A percentile compares a stretch with the other conserved stretches of the same genome.
Conservation (phyloP, 2,113 vertebrate species). For the Amia ocellicauda region DNA sequence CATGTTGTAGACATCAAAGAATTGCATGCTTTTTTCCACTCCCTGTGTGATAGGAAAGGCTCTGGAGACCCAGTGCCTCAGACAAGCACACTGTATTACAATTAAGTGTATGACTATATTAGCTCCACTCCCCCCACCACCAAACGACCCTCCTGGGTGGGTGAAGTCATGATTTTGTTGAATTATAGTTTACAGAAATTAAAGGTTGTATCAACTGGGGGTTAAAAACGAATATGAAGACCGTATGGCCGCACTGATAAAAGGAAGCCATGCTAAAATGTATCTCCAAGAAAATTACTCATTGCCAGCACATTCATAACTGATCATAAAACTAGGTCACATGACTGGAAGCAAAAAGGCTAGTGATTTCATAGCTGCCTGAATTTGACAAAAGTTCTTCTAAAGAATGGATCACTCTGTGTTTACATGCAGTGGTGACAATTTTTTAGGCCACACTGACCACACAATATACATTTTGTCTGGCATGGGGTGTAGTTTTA, state of each 20-base stretch:
- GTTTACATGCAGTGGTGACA: no score
- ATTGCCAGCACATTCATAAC: conserved; percentile 22
- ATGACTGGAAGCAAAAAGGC: conserved; percentile 1
- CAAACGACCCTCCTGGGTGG: conserved; percentile 36
- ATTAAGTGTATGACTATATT: conserved; percentile 43
- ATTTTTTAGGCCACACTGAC: no score
- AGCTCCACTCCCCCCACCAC: conserved; percentile 39
- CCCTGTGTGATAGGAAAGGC: conserved; percentile 38
- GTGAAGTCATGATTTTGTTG: conserved; percentile 58
- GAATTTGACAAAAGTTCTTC: no score
- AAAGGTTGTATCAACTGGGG: conserved; percentile 38
- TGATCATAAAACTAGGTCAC: conserved; percentile 8
- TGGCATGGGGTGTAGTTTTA: no score
- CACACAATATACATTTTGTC: no score
- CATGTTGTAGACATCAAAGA: conserved; percentile 47
- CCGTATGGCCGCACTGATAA: conserved; percentile 10
- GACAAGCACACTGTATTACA: conserved; percentile 43
- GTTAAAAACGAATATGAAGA: conserved; percentile 38
- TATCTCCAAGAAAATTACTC: no score
- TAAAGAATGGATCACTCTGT: no score
- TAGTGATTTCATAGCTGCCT: no score
- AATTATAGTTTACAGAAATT: conserved; percentile 46
- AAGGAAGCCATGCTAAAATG: no score
- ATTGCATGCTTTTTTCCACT: conserved; percentile 46
- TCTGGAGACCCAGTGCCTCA: conserved; percentile 45